Evolutionary conservation across 1,140 invertebrate species (phyloP).

Genomic region (Platyscapa corneri): DNA sequence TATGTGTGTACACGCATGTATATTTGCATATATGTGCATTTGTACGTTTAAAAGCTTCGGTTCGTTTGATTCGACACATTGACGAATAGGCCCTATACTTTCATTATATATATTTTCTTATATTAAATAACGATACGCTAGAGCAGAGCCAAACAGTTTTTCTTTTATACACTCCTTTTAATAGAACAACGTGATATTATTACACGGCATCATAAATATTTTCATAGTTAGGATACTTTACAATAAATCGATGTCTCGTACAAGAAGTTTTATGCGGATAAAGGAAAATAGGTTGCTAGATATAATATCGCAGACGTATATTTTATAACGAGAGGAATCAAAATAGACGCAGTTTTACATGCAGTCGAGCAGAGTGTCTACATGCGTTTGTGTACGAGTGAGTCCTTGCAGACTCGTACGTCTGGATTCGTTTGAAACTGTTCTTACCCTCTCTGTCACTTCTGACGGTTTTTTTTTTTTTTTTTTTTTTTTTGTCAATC

Average conservation of each 20-base stretch:
- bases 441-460: background rate
- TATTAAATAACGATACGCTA: background rate
- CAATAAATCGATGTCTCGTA: background rate
- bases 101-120: background rate
- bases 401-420: background rate
- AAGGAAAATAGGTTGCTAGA: background rate
- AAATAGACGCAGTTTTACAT: constrained; percentile 12
- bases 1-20: too few species aligned
- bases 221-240: background rate
- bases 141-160: background rate
- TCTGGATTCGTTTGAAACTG: background rate
- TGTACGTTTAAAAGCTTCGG: background rate
- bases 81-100: background rate
- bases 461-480: background rate
- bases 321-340: constrained; percentile 10
- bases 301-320: background rate
- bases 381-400: background rate
- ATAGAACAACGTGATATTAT: background rate
- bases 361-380: background rate
- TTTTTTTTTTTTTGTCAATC: background rate
- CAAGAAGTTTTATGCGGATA: background rate
- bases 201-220: too few species aligned
- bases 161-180: background rate
- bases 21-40: too few species aligned
- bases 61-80: background rate